Evolutionary conservation across 2,888 invertebrate genomes (phyloP).

Genomic region (Congeria kusceri): DNA sequence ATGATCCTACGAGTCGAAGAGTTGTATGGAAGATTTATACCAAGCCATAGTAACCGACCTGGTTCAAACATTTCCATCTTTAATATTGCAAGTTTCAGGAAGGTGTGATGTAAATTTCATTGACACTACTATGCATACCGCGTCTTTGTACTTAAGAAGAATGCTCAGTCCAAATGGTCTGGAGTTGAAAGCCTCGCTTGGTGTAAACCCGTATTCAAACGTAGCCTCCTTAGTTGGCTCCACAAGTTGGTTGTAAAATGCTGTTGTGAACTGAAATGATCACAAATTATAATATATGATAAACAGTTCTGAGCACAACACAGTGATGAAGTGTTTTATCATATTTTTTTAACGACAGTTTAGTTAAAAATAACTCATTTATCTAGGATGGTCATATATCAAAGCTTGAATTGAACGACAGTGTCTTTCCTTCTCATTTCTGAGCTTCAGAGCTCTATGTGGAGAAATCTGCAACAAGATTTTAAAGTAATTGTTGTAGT

Average conservation of each 20-base stretch:
- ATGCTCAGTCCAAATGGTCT: conserved; percentile 98
- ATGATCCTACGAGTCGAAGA: neutral
- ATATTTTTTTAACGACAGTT: too few relatives aligned
- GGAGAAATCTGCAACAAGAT: neutral
- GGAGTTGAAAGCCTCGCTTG: conserved; percentile 98
- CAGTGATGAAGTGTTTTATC: too few relatives aligned
- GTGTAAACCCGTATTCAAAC: conserved; percentile 96
- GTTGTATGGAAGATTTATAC: conserved; percentile 30
- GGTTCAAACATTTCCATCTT: conserved; percentile 51
- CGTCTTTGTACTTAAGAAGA: conserved; percentile 95
- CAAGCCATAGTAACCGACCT: conserved; percentile 9
- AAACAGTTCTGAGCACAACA: too few relatives aligned
- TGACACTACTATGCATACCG: conserved; percentile 86
- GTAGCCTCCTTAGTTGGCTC: conserved; percentile 97
- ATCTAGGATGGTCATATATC: too few relatives aligned
- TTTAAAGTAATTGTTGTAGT: too few relatives aligned
- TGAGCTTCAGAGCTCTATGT: too few relatives aligned
- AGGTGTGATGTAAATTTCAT: conserved; percentile 22
- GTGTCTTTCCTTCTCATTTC: too few relatives aligned
- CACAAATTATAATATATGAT: too few relatives aligned
- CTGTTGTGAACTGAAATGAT: conserved; percentile 93
- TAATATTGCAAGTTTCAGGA: conserved; percentile 66
- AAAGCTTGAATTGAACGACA: too few relatives aligned
- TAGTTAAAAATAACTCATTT: too few relatives aligned
- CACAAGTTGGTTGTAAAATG: conserved; percentile 94